Base-by-base conservation (phyloP, 2,888 invertebrate species). In the Dryococelus australis region DNA sequence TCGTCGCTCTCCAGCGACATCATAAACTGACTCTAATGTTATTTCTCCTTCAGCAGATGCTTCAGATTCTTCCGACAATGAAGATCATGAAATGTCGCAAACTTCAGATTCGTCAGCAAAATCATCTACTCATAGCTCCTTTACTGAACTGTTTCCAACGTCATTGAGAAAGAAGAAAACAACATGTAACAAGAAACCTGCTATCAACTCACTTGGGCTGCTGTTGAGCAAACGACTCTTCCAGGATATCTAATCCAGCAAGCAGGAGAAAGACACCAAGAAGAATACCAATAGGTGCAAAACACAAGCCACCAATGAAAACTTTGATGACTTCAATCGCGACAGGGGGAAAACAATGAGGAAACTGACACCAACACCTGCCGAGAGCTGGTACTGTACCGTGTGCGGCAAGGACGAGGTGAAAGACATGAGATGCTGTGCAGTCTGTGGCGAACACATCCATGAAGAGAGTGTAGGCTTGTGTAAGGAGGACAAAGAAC, bases 211-310 rank as follows among this genome's bases (percentile, higher is more conserved):
- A 65, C 20, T 16, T 65, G 20, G 65, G 65, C 65, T 65, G 65
- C 65, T 65, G 65, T 65, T 65, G 65, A 65, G 65, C 65, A 65
- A 65, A 24, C 65, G 16, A 65, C n/a, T n/a, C 65, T 65, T 65
- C 16, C 65, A 65, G 24, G 65, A 65, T 20, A 65, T 65, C 20
- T 13, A 65, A 65, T 12, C 65, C 16, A 13, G 24, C 16, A 65
- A 65, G 24, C 16, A 65, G 16, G 16, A 65, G 65, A 65, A 65
- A 13, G 65, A 65, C 4, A 65, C 20, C 20, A 65, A 65, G 65
- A 65, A 65, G 24, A 65, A 65, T 24, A 24, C 65, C 65, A 65
- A 65, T 5, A 20, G 65, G 24, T 13, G 65, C 65, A 16, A 65
- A 65, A 65, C 6, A 65, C 65, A 13, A 65, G 65, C 24, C 16